Evolutionary conservation across 2,888 invertebrate genomes (phyloP).

Genomic region (Apodemia zela): DNA sequence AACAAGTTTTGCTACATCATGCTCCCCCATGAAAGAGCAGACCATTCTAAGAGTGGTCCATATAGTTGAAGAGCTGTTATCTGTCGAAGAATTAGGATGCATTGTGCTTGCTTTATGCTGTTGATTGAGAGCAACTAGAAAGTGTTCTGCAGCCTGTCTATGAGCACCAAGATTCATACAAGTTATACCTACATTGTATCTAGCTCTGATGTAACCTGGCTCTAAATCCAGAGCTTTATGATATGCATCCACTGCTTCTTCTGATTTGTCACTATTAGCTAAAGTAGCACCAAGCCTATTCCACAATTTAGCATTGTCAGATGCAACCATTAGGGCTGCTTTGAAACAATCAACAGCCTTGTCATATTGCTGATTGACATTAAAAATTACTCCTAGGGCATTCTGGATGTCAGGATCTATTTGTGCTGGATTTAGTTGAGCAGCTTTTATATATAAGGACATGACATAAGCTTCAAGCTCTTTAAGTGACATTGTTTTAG

Average conservation of each 20-base stretch:
- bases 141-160: constrained; percentile 97
- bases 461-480: constrained; percentile 83
- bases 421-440: constrained; percentile 85
- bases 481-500: constrained; percentile 62
- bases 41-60: constrained; percentile 97
- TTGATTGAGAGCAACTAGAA: constrained; percentile 94
- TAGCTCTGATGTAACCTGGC: constrained; percentile 97
- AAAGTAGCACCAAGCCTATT: constrained; percentile 98
- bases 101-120: constrained; percentile 83
- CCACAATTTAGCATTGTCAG: constrained; percentile 94
- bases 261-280: constrained; percentile 96
- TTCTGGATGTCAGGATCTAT: constrained; percentile 96
- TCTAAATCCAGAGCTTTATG: constrained; percentile 93
- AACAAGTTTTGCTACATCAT: constrained; percentile 81
- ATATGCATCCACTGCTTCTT: constrained; percentile 98
- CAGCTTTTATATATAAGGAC: constrained; percentile 88
- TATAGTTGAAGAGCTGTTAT: constrained; percentile 92
- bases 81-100: constrained; percentile 54
- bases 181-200: constrained; percentile 98
- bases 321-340: constrained; percentile 91
- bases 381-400: constrained; percentile 96
- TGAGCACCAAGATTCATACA: constrained; percentile 97
- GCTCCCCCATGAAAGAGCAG: constrained; percentile 87
- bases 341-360: constrained; percentile 98
- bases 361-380: constrained; percentile 95